phyloP scores from a whole-genome alignment of 2,113 vertebrate species.

The Chrysemys picta region DNA sequence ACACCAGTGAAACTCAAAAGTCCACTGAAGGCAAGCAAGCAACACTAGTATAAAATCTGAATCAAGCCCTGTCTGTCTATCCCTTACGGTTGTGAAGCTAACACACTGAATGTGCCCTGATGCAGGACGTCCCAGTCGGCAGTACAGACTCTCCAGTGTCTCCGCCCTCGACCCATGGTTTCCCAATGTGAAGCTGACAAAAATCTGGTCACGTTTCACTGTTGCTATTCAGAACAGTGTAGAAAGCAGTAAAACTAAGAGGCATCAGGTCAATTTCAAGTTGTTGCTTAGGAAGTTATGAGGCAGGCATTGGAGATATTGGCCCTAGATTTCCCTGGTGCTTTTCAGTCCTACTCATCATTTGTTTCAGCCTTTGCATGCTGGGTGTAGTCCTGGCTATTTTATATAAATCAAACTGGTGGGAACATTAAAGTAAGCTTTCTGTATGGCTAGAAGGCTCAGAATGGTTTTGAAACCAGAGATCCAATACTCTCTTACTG shows the following conservation, averaged over 20 bases:
- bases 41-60: not conserved
- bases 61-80: not conserved
- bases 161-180: not conserved
- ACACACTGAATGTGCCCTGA: not conserved
- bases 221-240: not conserved
- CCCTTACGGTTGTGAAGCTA: not conserved
- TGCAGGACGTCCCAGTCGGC: not conserved
- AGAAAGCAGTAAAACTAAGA: not conserved
- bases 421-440: fast-evolving
- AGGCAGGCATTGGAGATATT: fast-evolving
- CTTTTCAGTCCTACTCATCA: not conserved
- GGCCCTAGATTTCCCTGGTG: not conserved
- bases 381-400: not conserved
- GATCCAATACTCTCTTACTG: not conserved
- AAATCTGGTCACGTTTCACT: not conserved
- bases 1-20: not conserved
- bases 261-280: not conserved
- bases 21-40: not conserved
- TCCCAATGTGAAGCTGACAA: not conserved
- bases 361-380: not conserved
- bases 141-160: not conserved
- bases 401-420: not conserved
- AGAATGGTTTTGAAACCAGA: not conserved
- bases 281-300: not conserved
- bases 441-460: not conserved